phyloP scores from a whole-genome alignment of 1,140 invertebrate species.

The Drosophila tropicalis region DNA sequence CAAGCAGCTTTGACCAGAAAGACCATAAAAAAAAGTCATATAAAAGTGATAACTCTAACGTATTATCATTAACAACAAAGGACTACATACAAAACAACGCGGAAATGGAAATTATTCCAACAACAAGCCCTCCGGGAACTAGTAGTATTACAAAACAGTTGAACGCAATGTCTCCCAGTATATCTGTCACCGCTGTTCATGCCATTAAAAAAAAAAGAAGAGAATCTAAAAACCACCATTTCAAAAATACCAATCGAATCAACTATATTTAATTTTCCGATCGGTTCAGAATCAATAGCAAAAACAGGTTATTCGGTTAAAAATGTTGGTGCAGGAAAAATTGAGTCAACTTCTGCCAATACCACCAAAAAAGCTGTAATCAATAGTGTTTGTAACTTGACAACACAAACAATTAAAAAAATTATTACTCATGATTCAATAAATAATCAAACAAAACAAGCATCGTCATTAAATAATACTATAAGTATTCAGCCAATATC shows the following conservation, averaged over 20 bases:
- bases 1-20: neutral
- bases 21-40: conserved; percentile 5
- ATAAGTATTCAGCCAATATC: neutral
- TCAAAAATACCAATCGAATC: conserved; percentile 4
- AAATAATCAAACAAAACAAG: neutral
- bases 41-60: conserved; percentile 8
- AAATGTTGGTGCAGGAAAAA: neutral
- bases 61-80: conserved; percentile 28
- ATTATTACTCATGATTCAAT: neutral
- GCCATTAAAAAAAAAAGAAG: conserved; percentile 23
- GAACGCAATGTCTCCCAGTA: conserved; percentile 62
- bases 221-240: neutral
- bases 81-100: conserved; percentile 39
- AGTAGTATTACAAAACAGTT: conserved; percentile 62
- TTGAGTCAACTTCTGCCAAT: no score
- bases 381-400: neutral
- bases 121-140: conserved; percentile 60
- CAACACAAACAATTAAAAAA: neutral
- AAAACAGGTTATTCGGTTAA: neutral
- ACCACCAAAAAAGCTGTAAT: neutral
- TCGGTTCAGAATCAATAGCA: neutral
- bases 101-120: conserved; percentile 70
- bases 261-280: neutral
- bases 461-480: neutral
- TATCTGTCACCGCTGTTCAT: conserved; percentile 58